These are phyloP conservation scores for Drosophila eugracilis DNA, from an alignment of 1,140 invertebrate genomes.

Conservation along the genomic window DNA sequence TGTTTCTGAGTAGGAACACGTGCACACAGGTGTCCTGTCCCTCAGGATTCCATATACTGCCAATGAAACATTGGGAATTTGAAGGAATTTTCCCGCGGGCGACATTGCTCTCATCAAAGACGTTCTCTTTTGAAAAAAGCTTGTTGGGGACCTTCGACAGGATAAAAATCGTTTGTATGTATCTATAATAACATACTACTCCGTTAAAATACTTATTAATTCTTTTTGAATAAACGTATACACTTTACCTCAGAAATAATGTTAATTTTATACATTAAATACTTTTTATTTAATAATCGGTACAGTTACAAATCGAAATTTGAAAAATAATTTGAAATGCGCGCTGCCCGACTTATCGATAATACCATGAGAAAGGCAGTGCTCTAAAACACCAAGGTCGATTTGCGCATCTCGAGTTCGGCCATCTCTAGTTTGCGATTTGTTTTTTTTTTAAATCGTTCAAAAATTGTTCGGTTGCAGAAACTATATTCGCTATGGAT, in stretches of 20 bases:
- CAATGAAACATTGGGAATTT: not conserved
- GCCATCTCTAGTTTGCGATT: not conserved
- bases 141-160: not conserved
- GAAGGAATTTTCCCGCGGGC: not conserved
- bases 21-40: conserved; percentile 9
- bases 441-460: not conserved
- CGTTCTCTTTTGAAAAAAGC: no score
- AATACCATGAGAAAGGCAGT: not conserved
- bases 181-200: no score
- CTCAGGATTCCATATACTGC: not conserved
- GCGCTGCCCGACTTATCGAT: not conserved
- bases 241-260: no score
- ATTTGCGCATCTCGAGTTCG: not conserved
- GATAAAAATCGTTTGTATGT: no score
- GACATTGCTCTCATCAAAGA: no score
- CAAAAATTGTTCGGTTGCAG: not conserved
- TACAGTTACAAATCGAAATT: not conserved
- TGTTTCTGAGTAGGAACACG: conserved; percentile 13
- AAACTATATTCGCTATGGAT: conserved; percentile 18
- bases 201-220: no score
- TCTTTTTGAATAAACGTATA: no score
- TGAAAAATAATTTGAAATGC: not conserved
- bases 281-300: no score
- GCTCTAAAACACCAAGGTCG: not conserved
- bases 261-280: no score